A percentile compares a stretch with the other conserved stretches of the same genome.
These are phyloP conservation scores for Hyperopisus bebe DNA, from an alignment of 2,113 vertebrate species.

Conservation along the genomic window DNA sequence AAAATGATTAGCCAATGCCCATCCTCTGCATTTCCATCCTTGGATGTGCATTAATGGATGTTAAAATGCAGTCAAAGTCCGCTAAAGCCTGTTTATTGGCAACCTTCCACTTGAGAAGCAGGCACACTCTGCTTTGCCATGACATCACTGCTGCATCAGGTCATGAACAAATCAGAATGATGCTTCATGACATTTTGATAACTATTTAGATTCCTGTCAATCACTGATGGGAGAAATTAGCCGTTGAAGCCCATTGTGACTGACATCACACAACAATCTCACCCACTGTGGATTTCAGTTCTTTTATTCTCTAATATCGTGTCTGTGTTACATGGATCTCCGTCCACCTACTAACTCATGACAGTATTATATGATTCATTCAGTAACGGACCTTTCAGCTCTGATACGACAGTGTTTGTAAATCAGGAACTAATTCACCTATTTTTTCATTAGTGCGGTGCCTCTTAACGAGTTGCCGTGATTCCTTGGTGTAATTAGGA, in stretches of 20 bases:
- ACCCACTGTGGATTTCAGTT: background rate
- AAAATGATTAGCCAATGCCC: background rate
- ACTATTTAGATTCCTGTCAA: background rate
- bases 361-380: background rate
- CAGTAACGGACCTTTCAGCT: background rate
- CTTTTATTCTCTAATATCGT: background rate
- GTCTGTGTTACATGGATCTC: background rate
- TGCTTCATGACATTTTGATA: background rate
- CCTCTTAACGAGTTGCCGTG: background rate
- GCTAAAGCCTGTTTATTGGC: slow-evolving; percentile 22
- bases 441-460: background rate
- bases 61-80: slow-evolving; percentile 25
- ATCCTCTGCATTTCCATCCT: background rate
- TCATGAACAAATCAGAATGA: background rate
- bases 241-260: background rate
- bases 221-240: background rate
- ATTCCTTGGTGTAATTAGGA: background rate
- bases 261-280: background rate
- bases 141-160: background rate
- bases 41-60: slow-evolving; percentile 26
- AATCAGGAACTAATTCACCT: background rate
- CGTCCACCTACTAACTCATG: background rate
- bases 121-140: background rate
- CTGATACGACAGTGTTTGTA: background rate
- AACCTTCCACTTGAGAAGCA: slow-evolving; percentile 9